Evolutionary conservation across 2,113 vertebrate genomes (phyloP).

Genomic region (Protobothrops mucrosquamatus): DNA sequence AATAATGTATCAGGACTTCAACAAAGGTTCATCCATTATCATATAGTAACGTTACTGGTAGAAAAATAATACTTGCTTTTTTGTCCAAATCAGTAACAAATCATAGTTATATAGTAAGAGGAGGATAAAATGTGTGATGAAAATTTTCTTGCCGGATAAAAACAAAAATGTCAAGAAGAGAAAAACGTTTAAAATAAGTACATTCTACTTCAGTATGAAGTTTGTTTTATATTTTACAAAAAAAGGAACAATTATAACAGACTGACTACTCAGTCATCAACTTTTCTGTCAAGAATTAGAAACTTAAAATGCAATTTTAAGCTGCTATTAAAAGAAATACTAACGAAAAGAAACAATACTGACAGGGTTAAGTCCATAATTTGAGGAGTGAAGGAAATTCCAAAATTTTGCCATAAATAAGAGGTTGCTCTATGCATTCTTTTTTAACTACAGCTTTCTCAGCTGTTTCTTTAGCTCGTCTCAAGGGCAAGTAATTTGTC

Average conservation of each 20-base stretch:
- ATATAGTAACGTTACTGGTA: neutral
- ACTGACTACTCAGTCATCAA: neutral
- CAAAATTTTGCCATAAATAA: neutral
- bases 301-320: neutral
- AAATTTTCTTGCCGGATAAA: neutral
- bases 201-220: neutral
- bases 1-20: neutral
- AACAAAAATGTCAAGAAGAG: too few relatives aligned
- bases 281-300: neutral
- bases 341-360: neutral
- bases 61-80: neutral
- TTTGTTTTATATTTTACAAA: neutral
- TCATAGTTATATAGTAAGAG: neutral
- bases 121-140: neutral
- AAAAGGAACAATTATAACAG: neutral
- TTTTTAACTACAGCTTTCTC: conserved; percentile 19
- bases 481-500: neutral
- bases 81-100: neutral
- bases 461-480: conserved; percentile 27
- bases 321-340: neutral
- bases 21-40: neutral
- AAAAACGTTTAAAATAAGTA: neutral
- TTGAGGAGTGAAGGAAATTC: neutral
- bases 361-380: neutral
- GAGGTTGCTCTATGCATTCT: neutral